phyloP scores from a whole-genome alignment of 2,113 vertebrate species.

The Sakesphorus luctuosus region DNA sequence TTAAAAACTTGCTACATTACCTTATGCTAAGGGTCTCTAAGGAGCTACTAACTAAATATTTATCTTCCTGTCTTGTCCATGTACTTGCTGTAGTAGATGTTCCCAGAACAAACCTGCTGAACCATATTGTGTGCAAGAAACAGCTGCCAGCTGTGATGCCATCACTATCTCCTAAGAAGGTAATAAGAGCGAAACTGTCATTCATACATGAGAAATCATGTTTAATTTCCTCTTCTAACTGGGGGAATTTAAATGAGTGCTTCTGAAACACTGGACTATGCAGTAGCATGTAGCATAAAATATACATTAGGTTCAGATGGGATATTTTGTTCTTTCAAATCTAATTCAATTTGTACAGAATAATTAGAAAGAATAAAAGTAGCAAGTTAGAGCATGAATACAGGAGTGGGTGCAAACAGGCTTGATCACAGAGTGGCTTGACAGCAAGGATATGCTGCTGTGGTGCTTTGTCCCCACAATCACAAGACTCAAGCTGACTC shows the following conservation, averaged over 20 bases:
- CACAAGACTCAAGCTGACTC: neutral
- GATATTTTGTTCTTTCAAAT: neutral
- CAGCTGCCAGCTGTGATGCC: neutral
- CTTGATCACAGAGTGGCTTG: neutral
- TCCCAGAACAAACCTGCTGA: neutral
- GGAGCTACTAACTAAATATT: neutral
- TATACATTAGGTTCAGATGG: neutral
- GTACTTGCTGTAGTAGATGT: neutral
- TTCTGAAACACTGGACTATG: neutral
- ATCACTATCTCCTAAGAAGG: neutral
- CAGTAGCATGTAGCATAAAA: neutral
- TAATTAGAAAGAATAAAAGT: neutral
- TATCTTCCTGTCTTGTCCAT: neutral
- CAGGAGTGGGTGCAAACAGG: neutral
- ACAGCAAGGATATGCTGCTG: accelerated
- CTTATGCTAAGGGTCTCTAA: neutral
- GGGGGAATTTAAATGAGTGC: neutral
- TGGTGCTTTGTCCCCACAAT: neutral
- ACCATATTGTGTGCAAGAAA: neutral
- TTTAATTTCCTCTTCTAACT: neutral
- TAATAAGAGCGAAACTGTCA: neutral
- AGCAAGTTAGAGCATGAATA: neutral
- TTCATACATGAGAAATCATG: neutral
- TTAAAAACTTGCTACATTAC: neutral
- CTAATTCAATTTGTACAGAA: neutral